Base-by-base conservation (phyloP, 1,140 invertebrate genomes). In the Neodiprion virginianus region DNA sequence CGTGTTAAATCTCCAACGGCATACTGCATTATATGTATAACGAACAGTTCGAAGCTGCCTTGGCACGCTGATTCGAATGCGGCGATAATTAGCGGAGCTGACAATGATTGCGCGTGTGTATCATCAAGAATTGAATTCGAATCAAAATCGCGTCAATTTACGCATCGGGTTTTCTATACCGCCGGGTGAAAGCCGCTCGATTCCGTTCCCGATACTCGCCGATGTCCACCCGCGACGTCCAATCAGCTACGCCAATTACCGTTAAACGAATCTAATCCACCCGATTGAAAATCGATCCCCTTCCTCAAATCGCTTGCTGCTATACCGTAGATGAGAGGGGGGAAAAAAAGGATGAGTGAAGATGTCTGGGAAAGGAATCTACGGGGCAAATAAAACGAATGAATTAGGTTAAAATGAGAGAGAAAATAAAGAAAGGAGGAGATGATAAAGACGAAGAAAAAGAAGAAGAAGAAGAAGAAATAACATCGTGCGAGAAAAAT, bases 331-430 rank as follows among this genome's bases (percentile, higher is more conserved):
- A 40, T 40, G 28, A 21, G 17, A 21, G 17, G 17, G 17, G 28
- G 28, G 28, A 40, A 40, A 40, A 40, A 5, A 40, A 5, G 5
- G 1, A 5, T 3, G 28, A 2, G 28, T 0, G 28, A 40, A 61
- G 53, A 12, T 5, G 53, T 61, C n/a, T 17, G 53, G 53, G 53
- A 61, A 61, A 61, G n/a, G 8, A 14, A 17, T 61, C n/a, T 8
- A 8, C 28, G 28, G 28, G 28, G 28, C 2, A 40, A 40, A 40
- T 40, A 5, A 40, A 40, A 40, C 28, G 28, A 40, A 40, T 40
- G 5, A 40, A 40, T 69, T 48, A 68, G 67, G 73, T 48, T 77
- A 68, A 73, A 72, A 23, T 75, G 71, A 75, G 71, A 73, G 72
- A n/a, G 69, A 21, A 49, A 71, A 12, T 14, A 14, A 28, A 40